phyloP scores from a whole-genome alignment of 2,888 invertebrate genomes.

The Melangyna quadrimaculata region DNA sequence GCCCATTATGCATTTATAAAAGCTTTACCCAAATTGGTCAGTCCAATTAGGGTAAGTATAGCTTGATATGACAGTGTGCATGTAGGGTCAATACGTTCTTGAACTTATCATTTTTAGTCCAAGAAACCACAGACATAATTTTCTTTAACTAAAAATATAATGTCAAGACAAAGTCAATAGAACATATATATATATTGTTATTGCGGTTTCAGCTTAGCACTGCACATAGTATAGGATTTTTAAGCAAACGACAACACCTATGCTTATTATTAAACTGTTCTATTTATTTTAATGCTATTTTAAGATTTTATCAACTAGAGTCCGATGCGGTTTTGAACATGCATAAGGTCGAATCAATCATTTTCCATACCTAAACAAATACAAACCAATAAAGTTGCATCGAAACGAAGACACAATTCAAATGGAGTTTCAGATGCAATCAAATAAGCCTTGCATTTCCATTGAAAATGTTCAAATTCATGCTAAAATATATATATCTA shows the following conservation, averaged over 20 bases:
- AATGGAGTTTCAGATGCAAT: not conserved
- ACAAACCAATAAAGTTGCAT: conserved; percentile 1
- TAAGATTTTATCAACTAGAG: not conserved
- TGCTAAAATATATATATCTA: not conserved
- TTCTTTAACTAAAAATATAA: too few species aligned
- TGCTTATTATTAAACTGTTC: not conserved
- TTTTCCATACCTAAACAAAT: not conserved
- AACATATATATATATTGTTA: too few species aligned
- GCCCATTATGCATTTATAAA: too few species aligned
- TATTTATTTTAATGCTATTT: conserved; percentile 11
- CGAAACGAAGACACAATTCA: conserved; percentile 3
- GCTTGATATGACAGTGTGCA: too few species aligned
- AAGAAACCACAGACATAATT: too few species aligned
- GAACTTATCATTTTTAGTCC: too few species aligned
- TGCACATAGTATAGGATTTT: not conserved
- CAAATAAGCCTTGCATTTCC: not conserved
- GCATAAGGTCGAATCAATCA: conserved; percentile 42
- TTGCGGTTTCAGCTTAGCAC: too few species aligned
- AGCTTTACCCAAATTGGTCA: too few species aligned
- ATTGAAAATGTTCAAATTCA: not conserved
- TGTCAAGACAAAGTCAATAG: too few species aligned
- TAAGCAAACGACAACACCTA: not conserved
- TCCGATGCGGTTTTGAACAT: not conserved
- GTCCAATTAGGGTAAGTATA: too few species aligned
- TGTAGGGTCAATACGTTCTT: too few species aligned